Evolutionary conservation across 2,113 vertebrate genomes (phyloP), one percentile per base, ranked within the genome.

Genomic region (Tragelaphus imberbis): DNA sequence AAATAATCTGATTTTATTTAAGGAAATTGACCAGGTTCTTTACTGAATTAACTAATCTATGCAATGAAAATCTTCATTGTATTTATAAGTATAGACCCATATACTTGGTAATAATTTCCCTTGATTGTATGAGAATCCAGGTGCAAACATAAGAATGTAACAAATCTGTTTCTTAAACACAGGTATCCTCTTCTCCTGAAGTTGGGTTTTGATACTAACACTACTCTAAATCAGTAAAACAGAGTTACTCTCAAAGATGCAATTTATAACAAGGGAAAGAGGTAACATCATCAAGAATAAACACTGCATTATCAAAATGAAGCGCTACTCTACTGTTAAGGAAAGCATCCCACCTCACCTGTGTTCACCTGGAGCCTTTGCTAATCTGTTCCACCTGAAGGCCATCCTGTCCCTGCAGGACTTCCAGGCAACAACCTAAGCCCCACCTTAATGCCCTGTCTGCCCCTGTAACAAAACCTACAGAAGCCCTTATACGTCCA

Each of bases 241-340:
- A 90, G 49, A 77, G 59, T 53, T 56, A 25, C 33, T 75, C 15
- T 80, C 44, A 84, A 92, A 92, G 58, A 15, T 59, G 10, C 36
- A 33, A 40, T 36, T 40, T 92, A 0, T 33, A 87, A 92, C 23
- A 92, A 5, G 15, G 19, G 6, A 80, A 82, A 87, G 25, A 55
- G 13, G 23, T 19, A 80, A 7, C 12, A 71, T 55, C 13, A 30
- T 17, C 58, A 30, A 85, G 79, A 15, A 4, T 16, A 25, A 96
- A 81, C 9, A 65, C 3, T 58, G 2, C 49, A 16, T 49, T 88
- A 75, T 53, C 56, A 84, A 88, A 81, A 65, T 15, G 27, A 77
- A 16, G n/a, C 11, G 2, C 36, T 88, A 25, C 9, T 53, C 36
- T 84, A 23, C 9, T 53, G 7, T 23, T 99, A 84, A 97, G 17